A percentile compares a stretch with the other conserved stretches of the same genome.
Conservation (phyloP, 2,797 vertebrate species). For the Delichon dasypus region DNA sequence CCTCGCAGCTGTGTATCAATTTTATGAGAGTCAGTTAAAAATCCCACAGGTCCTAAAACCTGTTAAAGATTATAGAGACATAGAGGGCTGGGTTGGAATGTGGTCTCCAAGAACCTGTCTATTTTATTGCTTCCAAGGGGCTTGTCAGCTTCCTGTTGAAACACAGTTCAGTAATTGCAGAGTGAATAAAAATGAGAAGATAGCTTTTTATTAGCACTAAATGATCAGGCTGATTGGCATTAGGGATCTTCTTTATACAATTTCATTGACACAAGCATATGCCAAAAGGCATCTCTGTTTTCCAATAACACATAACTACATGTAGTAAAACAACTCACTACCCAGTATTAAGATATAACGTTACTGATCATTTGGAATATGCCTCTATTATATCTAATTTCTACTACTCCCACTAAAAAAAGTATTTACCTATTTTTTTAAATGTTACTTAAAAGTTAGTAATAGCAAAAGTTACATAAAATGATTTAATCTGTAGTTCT, state of each 20-base stretch:
- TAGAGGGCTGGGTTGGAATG: not conserved
- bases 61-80: not conserved
- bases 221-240: not conserved
- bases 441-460: not conserved
- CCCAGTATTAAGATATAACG: not conserved
- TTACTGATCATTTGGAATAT: not conserved
- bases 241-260: not conserved
- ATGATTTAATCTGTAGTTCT: not conserved
- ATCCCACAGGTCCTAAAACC: not conserved
- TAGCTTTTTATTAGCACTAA: constrained; percentile 18
- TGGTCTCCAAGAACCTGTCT: not conserved
- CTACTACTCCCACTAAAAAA: not conserved
- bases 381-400: not conserved
- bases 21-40: not conserved
- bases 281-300: not conserved
- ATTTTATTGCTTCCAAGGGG: constrained; percentile 34
- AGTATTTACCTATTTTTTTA: not conserved
- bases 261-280: constrained; percentile 27
- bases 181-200: not conserved
- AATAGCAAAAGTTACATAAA: not conserved
- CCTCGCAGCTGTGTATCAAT: not conserved
- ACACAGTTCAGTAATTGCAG: not conserved
- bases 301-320: not conserved
- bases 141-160: constrained; percentile 19
- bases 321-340: not conserved